These are phyloP conservation scores for Acridotheres tristis DNA, from an alignment of 2,797 vertebrate genomes.

Conservation along the genomic window DNA sequence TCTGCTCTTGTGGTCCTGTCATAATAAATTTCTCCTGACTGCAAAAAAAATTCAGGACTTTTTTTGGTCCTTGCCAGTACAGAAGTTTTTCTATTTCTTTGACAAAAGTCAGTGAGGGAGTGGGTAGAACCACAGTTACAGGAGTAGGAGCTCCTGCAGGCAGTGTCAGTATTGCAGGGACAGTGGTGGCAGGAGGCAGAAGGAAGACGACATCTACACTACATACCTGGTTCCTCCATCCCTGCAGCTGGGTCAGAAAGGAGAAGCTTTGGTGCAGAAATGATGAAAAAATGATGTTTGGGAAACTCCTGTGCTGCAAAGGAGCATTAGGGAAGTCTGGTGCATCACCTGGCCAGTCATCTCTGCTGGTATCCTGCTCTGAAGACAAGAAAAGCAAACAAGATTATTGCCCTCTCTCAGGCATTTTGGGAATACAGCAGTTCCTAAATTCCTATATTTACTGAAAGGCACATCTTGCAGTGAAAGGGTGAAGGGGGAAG, in stretches of 20 bases:
- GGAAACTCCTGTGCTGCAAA: not conserved
- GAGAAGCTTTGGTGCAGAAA: not conserved
- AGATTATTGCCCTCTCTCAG: not conserved
- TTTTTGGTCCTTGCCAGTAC: not conserved
- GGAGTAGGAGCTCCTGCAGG: not conserved
- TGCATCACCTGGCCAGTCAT: not conserved
- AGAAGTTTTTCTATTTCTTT: not conserved
- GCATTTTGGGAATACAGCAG: not conserved
- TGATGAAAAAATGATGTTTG: not conserved
- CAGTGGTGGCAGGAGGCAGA: not conserved
- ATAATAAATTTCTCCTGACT: not conserved
- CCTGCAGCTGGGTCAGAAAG: not conserved
- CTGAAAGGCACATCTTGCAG: not conserved
- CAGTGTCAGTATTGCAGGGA: not conserved
- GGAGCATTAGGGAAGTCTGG: not conserved
- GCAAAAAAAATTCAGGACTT: not conserved
- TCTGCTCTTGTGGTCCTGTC: not conserved
- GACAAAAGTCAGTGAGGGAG: not conserved
- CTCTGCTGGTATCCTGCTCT: not conserved
- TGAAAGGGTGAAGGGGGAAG: not conserved
- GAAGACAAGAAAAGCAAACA: not conserved
- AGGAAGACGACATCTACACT: not conserved
- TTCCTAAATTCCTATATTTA: not conserved
- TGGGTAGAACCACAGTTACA: not conserved
- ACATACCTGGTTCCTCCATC: not conserved